Evolutionary conservation across 2,797 vertebrate genomes (phyloP).

Genomic region (Malurus splendens): DNA sequence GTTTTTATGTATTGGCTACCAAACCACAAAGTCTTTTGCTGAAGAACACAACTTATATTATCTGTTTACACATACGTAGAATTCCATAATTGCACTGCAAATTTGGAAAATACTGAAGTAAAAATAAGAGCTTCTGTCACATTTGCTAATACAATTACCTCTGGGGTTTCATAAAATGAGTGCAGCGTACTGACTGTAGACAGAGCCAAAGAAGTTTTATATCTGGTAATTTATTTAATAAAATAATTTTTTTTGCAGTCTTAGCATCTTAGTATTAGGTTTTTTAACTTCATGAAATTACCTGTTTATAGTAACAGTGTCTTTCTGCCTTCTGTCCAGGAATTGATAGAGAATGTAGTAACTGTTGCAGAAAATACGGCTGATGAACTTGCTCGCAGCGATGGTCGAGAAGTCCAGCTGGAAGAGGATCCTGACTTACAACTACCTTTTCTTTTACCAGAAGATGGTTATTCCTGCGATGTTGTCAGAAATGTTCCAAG

Average conservation of each 20-base stretch:
- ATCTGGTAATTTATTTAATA: neutral
- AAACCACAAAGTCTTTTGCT: neutral
- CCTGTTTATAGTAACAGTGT: neutral
- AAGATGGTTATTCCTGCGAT: conserved; percentile 97
- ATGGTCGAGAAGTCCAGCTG: conserved; percentile 91
- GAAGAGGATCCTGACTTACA: conserved; percentile 97
- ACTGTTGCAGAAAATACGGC: conserved; percentile 94
- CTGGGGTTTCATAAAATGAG: neutral
- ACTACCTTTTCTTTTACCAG: conserved; percentile 93
- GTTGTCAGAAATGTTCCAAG: conserved; percentile 94
- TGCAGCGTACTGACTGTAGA: neutral
- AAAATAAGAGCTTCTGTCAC: neutral
- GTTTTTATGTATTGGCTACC: neutral
- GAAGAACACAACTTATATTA: neutral
- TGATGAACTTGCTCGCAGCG: conserved; percentile 92
- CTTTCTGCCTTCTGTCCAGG: conserved; percentile 67
- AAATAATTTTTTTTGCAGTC: neutral
- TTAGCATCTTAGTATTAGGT: neutral
- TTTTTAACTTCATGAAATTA: neutral
- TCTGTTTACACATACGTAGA: neutral
- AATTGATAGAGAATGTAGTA: conserved; percentile 92
- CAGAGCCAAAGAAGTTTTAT: neutral
- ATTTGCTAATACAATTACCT: neutral
- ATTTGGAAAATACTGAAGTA: neutral
- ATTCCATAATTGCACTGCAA: neutral